Percentiles rank a stretch among this genome's conserved stretches.
phyloP scores from a whole-genome alignment of 2,113 vertebrate genomes.

The Aspidoscelis tigris region DNA sequence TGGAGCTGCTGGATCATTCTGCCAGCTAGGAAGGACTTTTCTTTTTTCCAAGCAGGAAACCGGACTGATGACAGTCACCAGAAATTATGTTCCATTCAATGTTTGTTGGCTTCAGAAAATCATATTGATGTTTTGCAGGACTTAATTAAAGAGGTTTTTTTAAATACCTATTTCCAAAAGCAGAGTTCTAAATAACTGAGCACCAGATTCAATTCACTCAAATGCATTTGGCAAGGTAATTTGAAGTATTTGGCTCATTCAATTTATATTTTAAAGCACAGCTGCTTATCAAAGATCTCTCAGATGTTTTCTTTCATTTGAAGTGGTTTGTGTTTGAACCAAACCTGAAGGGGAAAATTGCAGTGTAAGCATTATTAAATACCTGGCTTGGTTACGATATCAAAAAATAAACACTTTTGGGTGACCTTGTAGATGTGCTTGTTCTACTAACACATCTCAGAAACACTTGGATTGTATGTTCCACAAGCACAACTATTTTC shows the following conservation, averaged over 20 bases:
- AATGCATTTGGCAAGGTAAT: constrained; percentile 4
- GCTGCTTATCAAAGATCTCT: constrained; percentile 46
- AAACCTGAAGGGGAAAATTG: constrained; percentile 4
- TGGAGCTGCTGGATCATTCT: not conserved
- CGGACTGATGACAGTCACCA: not conserved
- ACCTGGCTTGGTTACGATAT: constrained; percentile 44
- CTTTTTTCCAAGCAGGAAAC: not conserved
- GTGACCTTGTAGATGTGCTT: constrained; percentile 48
- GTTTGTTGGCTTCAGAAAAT: not conserved
- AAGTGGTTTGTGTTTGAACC: not conserved
- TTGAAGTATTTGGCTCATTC: not conserved
- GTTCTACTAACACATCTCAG: constrained; percentile 50
- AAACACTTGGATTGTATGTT: constrained; percentile 49
- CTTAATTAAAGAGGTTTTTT: not conserved
- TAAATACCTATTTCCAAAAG: not conserved
- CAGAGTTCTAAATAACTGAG: not conserved
- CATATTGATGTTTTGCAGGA: not conserved
- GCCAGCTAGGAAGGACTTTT: not conserved
- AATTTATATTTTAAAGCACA: constrained; percentile 24
- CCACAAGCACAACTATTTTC: constrained; percentile 44
- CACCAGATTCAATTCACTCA: not conserved
- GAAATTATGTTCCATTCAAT: not conserved
- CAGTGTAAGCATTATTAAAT: constrained; percentile 24
- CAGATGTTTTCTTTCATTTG: constrained; percentile 44
- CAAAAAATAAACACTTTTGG: constrained; percentile 52